Evolutionary conservation across 30 jellyfish, hydroid and myxozoan genomes (phyloP).

Genomic region (Hydractinia echinata): DNA sequence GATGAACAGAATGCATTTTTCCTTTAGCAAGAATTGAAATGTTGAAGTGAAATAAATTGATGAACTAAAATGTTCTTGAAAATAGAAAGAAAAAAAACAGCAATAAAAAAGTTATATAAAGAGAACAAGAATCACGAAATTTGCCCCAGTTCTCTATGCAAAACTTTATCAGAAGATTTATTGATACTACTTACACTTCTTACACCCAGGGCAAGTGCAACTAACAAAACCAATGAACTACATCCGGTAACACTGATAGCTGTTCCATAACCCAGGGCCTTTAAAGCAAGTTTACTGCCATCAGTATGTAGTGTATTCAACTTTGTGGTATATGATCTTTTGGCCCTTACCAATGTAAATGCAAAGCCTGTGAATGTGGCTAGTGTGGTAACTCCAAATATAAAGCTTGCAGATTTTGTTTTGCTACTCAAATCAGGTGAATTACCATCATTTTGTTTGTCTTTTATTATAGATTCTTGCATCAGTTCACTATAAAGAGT

Average conservation of each 20-base stretch:
- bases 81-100: background rate
- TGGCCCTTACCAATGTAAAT: conserved; percentile 61
- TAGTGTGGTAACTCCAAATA: conserved; percentile 46
- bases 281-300: conserved; percentile 70
- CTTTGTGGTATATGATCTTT: conserved; percentile 57
- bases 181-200: conserved; percentile 44
- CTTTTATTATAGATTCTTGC: too few species aligned
- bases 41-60: background rate
- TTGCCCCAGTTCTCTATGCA: background rate
- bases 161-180: too few species aligned
- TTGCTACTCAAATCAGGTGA: background rate
- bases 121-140: background rate
- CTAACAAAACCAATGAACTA: conserved; percentile 51
- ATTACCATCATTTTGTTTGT: too few species aligned
- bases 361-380: conserved; percentile 84
- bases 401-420: conserved; percentile 38
- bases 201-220: conserved; percentile 51
- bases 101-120: background rate
- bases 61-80: background rate
- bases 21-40: too few species aligned
- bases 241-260: conserved; percentile 75
- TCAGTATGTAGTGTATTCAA: conserved; percentile 40
- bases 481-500: too few species aligned
- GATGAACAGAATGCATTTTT: too few species aligned
- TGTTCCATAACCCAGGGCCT: conserved; percentile 95